Base-by-base conservation (phyloP, 2,888 invertebrate genomes). In the Thereva nobilitata region DNA sequence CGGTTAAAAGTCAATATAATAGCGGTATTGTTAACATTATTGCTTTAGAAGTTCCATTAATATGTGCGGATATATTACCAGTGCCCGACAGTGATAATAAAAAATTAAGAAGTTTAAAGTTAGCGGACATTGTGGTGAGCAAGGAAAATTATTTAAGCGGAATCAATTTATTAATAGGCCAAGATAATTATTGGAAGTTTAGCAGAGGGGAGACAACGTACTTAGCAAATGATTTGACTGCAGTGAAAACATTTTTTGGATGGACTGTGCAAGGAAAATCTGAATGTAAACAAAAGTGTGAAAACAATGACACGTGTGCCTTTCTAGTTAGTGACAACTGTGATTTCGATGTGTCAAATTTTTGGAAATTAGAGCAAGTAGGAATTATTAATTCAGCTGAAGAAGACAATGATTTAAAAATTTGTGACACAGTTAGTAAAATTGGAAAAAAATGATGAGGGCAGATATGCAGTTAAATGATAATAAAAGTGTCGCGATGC, bases 141-240 rank as follows among this genome's bases (percentile, higher is more conserved):
- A 9, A 37, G 9, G 34, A 7, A n/a, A 38, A 35, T 7, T n/a
- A 37, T 6, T 37, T 37, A n/a, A 35, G 10, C 37, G 54, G 54
- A n/a, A 54, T 54, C 37, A 38, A 38, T 34, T 3, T 54, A 9
- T 10, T 54, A 37, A n/a, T 55, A 3, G 42, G 55, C 9, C 41
- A 40, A 3, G 55, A 55, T 41, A 41, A 41, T 42, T 55, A 55
- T 42, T 55, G 55, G 55, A 12, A 9, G 9, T 40, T 55, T 12
- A 41, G 40, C 9, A 55, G 41, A 3, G 55, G 55, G 5, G 55
- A 55, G 8, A 12, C 10, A 55, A 41, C 6, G 23, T 9, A 41
- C 9, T 12, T 55, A 9, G 9, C 55, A 6, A 41, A 55, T 8
- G 4, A 23, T 6, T 41, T 55, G 6, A 41, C 55, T 5, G 8